Conservation (phyloP, 1,140 invertebrate genomes). For the Dysdera silvatica region DNA sequence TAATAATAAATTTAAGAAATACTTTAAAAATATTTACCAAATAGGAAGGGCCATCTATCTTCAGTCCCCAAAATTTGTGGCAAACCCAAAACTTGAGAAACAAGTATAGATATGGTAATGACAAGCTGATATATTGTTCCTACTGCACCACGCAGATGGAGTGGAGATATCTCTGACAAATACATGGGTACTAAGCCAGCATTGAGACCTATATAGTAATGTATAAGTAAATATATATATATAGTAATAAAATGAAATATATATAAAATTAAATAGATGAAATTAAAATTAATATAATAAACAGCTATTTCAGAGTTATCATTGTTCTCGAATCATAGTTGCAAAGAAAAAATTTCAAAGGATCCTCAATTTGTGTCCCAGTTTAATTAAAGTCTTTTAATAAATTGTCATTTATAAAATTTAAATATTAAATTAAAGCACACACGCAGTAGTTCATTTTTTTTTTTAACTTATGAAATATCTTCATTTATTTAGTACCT, state of each 20-base stretch:
- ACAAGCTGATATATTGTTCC: slow-evolving; percentile 81
- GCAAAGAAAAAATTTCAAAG: too few relatives aligned
- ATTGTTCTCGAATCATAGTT: too few relatives aligned
- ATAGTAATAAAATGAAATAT: background rate
- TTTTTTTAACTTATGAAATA: too few relatives aligned
- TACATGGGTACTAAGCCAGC: slow-evolving; percentile 80
- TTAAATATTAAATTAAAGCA: too few relatives aligned
- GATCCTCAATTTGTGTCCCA: too few relatives aligned
- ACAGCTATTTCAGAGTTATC: background rate
- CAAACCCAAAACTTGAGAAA: slow-evolving; percentile 61
- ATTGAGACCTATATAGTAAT: slow-evolving; percentile 46
- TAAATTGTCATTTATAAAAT: too few relatives aligned
- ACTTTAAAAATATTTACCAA: too few relatives aligned
- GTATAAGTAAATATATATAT: background rate
- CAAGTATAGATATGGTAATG: slow-evolving; percentile 75
- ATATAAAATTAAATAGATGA: background rate
- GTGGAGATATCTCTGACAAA: slow-evolving; percentile 74
- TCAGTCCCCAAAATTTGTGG: slow-evolving; percentile 60
- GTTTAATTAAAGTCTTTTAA: too few relatives aligned
- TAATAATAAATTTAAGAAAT: too few relatives aligned
- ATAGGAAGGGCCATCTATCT: slow-evolving; percentile 49
- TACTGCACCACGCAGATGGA: slow-evolving; percentile 67
- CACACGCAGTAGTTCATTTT: too few relatives aligned
- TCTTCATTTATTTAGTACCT: too few relatives aligned
- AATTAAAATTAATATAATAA: background rate